Conservation (phyloP, 2,797 vertebrate genomes). For the Falco rusticolus region DNA sequence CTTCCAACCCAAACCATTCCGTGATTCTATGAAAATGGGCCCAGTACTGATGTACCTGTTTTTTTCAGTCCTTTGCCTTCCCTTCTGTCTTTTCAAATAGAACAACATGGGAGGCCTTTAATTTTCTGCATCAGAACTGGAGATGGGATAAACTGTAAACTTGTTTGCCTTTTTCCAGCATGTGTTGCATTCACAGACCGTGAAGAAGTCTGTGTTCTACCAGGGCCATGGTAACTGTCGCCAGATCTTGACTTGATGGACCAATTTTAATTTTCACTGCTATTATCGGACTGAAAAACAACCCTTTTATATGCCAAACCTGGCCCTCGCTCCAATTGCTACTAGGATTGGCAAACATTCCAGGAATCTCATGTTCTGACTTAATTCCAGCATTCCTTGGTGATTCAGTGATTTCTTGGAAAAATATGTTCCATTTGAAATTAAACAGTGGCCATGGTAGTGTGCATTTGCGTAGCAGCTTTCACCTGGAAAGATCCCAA, state of each 20-base stretch:
- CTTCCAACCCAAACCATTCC: too few species aligned
- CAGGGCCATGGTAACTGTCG: not conserved
- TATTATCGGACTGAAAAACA: slow-evolving; percentile 22
- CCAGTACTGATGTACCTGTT: not conserved
- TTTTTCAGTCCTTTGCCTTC: not conserved
- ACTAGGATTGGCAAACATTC: slow-evolving; percentile 6
- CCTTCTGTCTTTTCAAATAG: not conserved
- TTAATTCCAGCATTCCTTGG: slow-evolving; percentile 11
- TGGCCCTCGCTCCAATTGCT: not conserved
- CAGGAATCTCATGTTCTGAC: slow-evolving; percentile 21
- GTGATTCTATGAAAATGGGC: too few species aligned
- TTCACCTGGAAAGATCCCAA: not conserved
- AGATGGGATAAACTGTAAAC: not conserved
- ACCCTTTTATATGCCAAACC: not conserved
- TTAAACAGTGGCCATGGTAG: not conserved
- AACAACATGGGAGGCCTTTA: not conserved
- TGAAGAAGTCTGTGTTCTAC: not conserved
- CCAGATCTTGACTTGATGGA: not conserved
- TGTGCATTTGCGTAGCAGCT: not conserved
- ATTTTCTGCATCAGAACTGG: not conserved
- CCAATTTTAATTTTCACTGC: not conserved
- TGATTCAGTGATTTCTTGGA: slow-evolving; percentile 11
- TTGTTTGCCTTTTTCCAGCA: not conserved
- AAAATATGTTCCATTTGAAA: not conserved
- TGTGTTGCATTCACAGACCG: not conserved